Base-by-base conservation (phyloP, 1,140 invertebrate genomes). In the Zaprionus tsacasi region DNA sequence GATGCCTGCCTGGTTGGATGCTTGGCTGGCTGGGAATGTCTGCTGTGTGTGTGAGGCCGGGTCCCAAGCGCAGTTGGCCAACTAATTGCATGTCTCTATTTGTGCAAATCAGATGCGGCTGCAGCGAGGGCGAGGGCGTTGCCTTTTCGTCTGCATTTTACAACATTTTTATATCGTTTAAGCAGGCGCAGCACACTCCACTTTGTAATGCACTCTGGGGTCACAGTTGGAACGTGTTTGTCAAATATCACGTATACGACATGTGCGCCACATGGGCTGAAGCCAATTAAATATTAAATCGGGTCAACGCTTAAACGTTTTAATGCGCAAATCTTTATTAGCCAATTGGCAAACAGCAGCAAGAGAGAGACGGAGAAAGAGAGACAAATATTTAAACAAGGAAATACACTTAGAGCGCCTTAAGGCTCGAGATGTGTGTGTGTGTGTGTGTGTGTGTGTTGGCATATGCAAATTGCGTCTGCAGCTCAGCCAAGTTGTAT, bases 181-280 rank as follows among this genome's bases (percentile, higher is more conserved):
- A 75, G 50, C 21, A 21, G 11, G 36, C 38, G 17, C 33, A 30
- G 17, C 33, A 25, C 33, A 79, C 68, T 70, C 55, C 48, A 71
- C 65, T 63, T 82, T 68, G 38, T 71, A 87, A 78, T 88, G 82
- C 79, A 82, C 45, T 72, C 12, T 40, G 76, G 40, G 69, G 60
- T 45, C 76, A 64, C 69, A 45, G 40, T 48, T 72, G 77, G 71
- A 69, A 72, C 77, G 57, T 79, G 77, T 82, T 87, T 82, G 77
- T 78, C 82, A 82, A 87, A 88, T 87, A 82, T 87, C 74, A 87
- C 82, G 83, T 88, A 87, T 87, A 87, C 82, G 83, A 72, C 80
- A 80, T 80, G 80, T 82, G 80, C 3, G 27, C 82, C 72, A 52
- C 77, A 40, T 35, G 52, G 36, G 45, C 45, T 52, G 55, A 45